Evolutionary conservation across 1,140 invertebrate species (phyloP).

Genomic region (Trachymyrmex septentrionalis): DNA sequence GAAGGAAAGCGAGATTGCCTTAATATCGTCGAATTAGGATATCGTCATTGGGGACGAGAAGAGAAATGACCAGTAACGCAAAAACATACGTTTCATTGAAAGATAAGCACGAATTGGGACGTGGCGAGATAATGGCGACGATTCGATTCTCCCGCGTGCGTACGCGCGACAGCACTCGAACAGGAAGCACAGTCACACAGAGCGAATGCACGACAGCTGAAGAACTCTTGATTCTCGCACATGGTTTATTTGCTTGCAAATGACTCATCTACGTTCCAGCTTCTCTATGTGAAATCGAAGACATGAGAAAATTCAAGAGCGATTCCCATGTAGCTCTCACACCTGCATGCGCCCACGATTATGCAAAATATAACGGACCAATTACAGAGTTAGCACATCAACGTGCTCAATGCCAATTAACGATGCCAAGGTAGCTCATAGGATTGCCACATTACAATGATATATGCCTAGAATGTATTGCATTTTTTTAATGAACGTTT

Average conservation of each 20-base stretch:
- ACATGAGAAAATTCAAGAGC: slow-evolving; percentile 57
- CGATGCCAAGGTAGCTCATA: slow-evolving; percentile 35
- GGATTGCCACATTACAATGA: background rate
- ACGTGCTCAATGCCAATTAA: slow-evolving; percentile 41
- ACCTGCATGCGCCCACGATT: slow-evolving; percentile 38
- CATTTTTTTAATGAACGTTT: background rate
- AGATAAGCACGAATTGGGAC: slow-evolving; percentile 50
- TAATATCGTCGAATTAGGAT: background rate
- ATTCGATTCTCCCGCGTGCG: slow-evolving; percentile 35
- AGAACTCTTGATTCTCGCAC: slow-evolving; percentile 25
- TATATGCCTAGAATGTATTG: background rate
- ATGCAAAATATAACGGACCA: slow-evolving; percentile 50
- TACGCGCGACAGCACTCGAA: slow-evolving; percentile 23
- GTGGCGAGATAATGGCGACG: slow-evolving; percentile 48
- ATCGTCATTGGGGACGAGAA: background rate
- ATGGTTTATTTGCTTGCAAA: slow-evolving; percentile 19
- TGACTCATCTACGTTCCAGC: slow-evolving; percentile 32
- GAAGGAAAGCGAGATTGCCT: slow-evolving; percentile 9
- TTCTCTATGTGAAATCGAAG: slow-evolving; percentile 40
- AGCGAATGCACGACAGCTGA: slow-evolving; percentile 6
- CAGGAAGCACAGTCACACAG: slow-evolving; percentile 28
- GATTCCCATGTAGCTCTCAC: slow-evolving; percentile 1
- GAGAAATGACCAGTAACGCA: slow-evolving; percentile 29
- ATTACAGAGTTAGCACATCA: slow-evolving; percentile 40
- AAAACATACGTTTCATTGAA: slow-evolving; percentile 22